Evolutionary conservation across 2,797 vertebrate species (phyloP), one percentile per base, ranked within the genome.

Genomic region (Hippoglossus hippoglossus): DNA sequence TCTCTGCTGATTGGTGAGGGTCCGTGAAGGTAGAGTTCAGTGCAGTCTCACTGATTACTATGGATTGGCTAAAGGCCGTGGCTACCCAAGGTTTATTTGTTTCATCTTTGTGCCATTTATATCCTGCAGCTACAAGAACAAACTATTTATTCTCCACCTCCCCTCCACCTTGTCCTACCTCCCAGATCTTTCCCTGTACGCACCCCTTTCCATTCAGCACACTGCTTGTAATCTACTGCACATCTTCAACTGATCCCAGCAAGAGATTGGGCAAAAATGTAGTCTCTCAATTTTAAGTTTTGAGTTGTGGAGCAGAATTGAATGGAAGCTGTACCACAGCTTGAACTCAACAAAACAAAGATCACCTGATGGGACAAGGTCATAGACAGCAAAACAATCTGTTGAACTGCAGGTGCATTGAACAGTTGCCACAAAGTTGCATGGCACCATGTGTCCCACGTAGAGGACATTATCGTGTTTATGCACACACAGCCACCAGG

Each of bases 71-170:
- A 89, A 89, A 77, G 77, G 78, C 87, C 22, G 51, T 68, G 82
- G 74, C 84, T 83, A 90, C 85, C 87, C 82, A 85, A 82, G 89
- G 83, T 87, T 92, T 87, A 94, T 94, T 93, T 93, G 89, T 92
- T 94, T 93, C 83, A 93, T 93, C 90, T 91, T 77, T 87, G 82
- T 86, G 87, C 84, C 92, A 91, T 94, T 94, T 91, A 91, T 91
- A 87, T 91, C 88, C 84, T 85, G 78, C 83, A 57, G 63, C 78
- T 85, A 84, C 63, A 64, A 87, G 74, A 91, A 85, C 77, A 90
- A 93, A 92, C 81, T 63, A 71, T 87, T 81, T 85, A 52, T 76
- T 67, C 73, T 80, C 31, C 50, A 34, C 61, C 73, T 21, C 55
- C 72, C 71, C 39, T 46, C 50, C 53, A 41, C 61, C 31, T 46